Percentiles rank a stretch among this genome's conserved stretches.
Evolutionary conservation across 2,797 vertebrate genomes (phyloP).

Genomic region (Anas bahamensis): DNA sequence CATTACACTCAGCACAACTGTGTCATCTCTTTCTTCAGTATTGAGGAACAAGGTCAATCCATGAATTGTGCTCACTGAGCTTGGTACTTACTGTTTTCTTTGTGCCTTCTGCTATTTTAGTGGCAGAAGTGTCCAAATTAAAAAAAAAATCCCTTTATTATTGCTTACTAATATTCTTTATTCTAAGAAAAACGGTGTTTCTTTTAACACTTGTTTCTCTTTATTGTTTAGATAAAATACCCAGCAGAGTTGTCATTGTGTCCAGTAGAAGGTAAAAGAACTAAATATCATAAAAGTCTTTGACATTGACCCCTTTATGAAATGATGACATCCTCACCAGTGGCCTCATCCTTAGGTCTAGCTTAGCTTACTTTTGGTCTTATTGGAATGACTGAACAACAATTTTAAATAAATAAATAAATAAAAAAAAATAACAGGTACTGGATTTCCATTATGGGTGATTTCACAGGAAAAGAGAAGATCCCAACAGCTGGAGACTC

Average conservation of each 20-base stretch:
- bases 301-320: background rate
- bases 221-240: background rate
- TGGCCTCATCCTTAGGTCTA: background rate
- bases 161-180: background rate
- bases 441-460: background rate
- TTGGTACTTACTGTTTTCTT: background rate
- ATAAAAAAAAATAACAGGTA: background rate
- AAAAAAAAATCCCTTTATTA: background rate
- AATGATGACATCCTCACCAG: background rate
- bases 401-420: background rate
- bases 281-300: background rate
- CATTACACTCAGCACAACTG: background rate
- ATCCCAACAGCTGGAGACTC: background rate
- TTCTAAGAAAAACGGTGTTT: background rate
- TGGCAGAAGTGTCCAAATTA: background rate
- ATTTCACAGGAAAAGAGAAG: background rate
- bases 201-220: background rate
- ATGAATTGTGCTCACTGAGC: background rate
- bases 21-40: background rate
- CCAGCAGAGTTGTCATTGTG: rapidly evolving
- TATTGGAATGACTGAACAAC: background rate
- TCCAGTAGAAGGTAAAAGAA: background rate
- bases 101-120: background rate
- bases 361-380: background rate
- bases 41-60: background rate